Conservation (phyloP, 2,113 vertebrate species). For the Sinocyclocheilus anshuiensis region DNA sequence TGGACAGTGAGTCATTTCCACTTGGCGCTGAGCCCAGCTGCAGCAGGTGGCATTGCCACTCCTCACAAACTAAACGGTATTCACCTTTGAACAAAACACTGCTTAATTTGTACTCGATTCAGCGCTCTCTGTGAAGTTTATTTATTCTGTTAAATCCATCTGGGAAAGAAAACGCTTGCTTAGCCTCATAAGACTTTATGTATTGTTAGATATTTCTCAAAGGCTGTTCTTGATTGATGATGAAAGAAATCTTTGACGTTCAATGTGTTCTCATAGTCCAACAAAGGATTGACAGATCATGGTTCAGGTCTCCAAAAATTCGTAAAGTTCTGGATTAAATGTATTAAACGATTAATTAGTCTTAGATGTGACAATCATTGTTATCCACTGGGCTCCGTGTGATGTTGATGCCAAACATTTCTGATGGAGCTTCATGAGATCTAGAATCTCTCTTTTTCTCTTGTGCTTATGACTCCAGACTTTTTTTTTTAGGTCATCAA, state of each 20-base stretch:
- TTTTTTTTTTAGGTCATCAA: background rate
- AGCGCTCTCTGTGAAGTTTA: background rate
- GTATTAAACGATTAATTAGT: background rate
- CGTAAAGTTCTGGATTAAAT: background rate
- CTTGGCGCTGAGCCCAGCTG: conserved; percentile 47
- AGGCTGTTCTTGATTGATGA: background rate
- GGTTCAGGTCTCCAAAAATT: background rate
- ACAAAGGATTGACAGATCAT: background rate
- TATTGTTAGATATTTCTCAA: background rate
- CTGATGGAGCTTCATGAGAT: no score
- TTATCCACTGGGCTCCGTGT: no score
- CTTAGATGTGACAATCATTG: no score
- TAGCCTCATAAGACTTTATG: conserved; percentile 11
- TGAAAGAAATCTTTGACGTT: background rate
- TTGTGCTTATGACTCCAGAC: background rate
- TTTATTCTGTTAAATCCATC: conserved; percentile 21
- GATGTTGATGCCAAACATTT: no score
- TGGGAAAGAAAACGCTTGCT: background rate
- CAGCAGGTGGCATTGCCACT: conserved; percentile 60
- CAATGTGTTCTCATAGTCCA: background rate
- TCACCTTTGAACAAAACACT: conserved; percentile 50
- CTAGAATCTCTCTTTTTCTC: background rate
- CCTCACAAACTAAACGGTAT: conserved; percentile 36
- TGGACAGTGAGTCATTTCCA: conserved; percentile 67
- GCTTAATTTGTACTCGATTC: background rate